Base-by-base conservation (phyloP, 2,888 invertebrate genomes). In the Amphipoea oculea region DNA sequence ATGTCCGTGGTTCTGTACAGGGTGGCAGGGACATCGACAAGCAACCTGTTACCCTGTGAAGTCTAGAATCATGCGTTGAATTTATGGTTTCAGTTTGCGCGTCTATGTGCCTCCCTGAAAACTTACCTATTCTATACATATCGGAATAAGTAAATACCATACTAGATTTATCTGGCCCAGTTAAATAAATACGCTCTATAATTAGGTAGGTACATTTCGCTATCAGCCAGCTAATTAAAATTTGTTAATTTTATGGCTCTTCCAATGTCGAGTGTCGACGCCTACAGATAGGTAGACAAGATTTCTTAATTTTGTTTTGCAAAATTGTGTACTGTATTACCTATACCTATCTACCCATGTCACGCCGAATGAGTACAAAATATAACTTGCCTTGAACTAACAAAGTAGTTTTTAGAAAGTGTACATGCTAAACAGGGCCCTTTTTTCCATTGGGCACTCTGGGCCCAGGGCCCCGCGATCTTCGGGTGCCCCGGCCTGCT, bases 201-300 rank as follows among this genome's bases (percentile, higher is more conserved):
- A 42, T 57, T n/a, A 42, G 6, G 9, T 29, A 12, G 11, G 11
- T 9, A 74, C 29, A 29, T 45, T 54, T 63, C 2, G 45, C 60
- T 78, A 82, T 69, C 81, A 68, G 14, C 11, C 40, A 29, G 36
- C 7, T 40, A 82, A 40, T 57, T 65, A 65, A 17, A 36, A 11
- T 65, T 73, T 62, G 23, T 71, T 17, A 17, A 40, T n/a, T 84
- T 78, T 42, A 68, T 82, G 63, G 42, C 40, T 65, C 1, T 54
- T 60, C n/a, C 51, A 83, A 70, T 71, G 48, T 66, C 4, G 0
- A 57, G 54, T 71, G 48, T 83, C 5, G 0, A 45, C 36, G 29
- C 36, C 36, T 40, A 12, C n/a, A 45, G 23, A 60, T 66, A 40
- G 40, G 12, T 54, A 45, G 36, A 57, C 5, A 11, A 54, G 36